Evolutionary conservation across 2,888 invertebrate species (phyloP), one percentile per base, ranked within the genome.

Genomic region (Loripinus fragilis): DNA sequence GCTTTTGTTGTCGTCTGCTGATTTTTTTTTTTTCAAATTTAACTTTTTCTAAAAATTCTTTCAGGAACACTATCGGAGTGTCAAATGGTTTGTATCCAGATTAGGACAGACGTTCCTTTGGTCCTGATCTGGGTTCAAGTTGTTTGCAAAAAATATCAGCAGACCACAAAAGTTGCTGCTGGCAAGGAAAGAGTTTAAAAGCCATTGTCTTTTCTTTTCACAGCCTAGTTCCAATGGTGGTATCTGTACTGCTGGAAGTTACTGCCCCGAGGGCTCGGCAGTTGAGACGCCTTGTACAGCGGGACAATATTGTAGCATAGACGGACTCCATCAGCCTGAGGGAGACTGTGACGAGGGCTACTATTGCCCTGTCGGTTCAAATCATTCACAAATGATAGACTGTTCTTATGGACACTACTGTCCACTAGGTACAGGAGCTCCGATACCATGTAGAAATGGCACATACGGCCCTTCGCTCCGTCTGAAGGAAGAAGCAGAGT

Each of bases 181-280:
- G n/a, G n/a, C n/a, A n/a, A n/a, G n/a, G n/a, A n/a, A n/a, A n/a
- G n/a, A n/a, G n/a, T n/a, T n/a, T n/a, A n/a, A n/a, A n/a, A n/a
- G n/a, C n/a, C n/a, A n/a, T 45, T 45, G 8, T 3, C 3, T 52
- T 2, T 52, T 25, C 5, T 30, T 71, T 23, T 85, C 85, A 17
- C 85, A 91, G 90, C 90, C 92, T 2, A 76, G 86, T n/a, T 60
- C 76, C 0, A 87, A 87, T 42, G 92, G 92, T n/a, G 92, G 91
- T 2, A 83, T 88, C 25, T 93, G 93, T 77, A 84, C 87, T 41
- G 81, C 89, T 5, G 92, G 93, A 7, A 87, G 86, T 42, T 92
- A 78, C 87, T 93, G 92, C 74, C 92, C 91, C 0, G 85, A 85
- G 10, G 92, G 92, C 0, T 90, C 92, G 0, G 79, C 76, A 0